A percentile compares a stretch with the other conserved stretches of the same genome.
phyloP scores from a whole-genome alignment of 2,797 vertebrate species.

The Gymnocypris eckloni region DNA sequence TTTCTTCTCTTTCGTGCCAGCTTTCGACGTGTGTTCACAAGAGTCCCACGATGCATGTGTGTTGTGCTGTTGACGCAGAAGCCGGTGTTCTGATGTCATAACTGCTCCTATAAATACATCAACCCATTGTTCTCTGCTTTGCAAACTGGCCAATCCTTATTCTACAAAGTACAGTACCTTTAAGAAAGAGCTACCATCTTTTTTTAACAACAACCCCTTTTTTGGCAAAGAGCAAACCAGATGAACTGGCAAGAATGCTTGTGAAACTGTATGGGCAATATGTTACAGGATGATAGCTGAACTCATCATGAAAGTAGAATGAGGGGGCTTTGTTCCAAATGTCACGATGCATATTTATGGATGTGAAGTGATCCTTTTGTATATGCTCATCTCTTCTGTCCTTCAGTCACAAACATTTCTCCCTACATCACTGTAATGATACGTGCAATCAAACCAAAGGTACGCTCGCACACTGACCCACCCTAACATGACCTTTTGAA shows the following conservation, averaged over 20 bases:
- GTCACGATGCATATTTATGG: slow-evolving; percentile 89
- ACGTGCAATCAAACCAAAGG: slow-evolving; percentile 47
- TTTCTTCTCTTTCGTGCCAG: too few relatives aligned
- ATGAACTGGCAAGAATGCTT: slow-evolving; percentile 79
- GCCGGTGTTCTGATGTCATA: too few relatives aligned
- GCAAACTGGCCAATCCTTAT: background rate
- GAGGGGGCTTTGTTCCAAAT: slow-evolving; percentile 86
- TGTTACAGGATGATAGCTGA: slow-evolving; percentile 80
- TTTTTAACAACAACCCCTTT: slow-evolving; percentile 74
- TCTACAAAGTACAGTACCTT: background rate
- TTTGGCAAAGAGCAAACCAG: slow-evolving; percentile 74
- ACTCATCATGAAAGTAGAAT: slow-evolving; percentile 83
- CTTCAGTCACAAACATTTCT: slow-evolving; percentile 73
- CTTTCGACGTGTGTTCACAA: too few relatives aligned
- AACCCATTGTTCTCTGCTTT: background rate
- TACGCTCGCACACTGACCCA: slow-evolving; percentile 43
- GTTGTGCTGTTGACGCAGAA: too few relatives aligned
- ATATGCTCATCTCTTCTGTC: slow-evolving; percentile 81
- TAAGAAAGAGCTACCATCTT: slow-evolving; percentile 58
- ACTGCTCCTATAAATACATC: too few relatives aligned
- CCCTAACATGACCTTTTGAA: slow-evolving; percentile 49
- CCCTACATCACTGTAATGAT: slow-evolving; percentile 56
- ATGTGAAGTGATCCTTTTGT: slow-evolving; percentile 78
- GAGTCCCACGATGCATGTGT: too few relatives aligned
- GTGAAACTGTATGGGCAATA: slow-evolving; percentile 81